Evolutionary conservation across 2,113 vertebrate species (phyloP).

Genomic region (Elgaria multicarinata): DNA sequence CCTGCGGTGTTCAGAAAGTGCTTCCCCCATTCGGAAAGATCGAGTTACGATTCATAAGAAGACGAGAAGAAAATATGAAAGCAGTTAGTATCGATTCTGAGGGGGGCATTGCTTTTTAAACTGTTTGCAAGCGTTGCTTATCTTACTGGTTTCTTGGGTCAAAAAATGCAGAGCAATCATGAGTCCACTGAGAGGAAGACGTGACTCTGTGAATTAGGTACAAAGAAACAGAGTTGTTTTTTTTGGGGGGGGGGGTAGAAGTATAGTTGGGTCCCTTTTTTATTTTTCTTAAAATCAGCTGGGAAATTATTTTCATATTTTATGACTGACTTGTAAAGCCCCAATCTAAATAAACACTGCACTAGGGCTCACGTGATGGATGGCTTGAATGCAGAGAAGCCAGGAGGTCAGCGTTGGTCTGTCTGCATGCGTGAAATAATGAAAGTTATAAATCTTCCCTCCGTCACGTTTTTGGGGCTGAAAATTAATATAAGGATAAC

Average conservation of each 20-base stretch:
- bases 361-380: neutral
- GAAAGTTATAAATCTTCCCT: conserved; percentile 1
- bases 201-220: conserved; percentile 1
- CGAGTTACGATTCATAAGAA: conserved; percentile 87
- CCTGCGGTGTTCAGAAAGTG: conserved; percentile 82
- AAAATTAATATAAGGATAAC: conserved; percentile 2
- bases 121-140: conserved; percentile 76
- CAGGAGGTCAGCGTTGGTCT: conserved; percentile 4
- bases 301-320: conserved; percentile 24
- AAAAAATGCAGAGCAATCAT: conserved; percentile 60
- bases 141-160: conserved; percentile 65
- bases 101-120: conserved; percentile 51
- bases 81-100: conserved; percentile 85
- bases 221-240: too few relatives aligned
- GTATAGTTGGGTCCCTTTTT: conserved; percentile 37
- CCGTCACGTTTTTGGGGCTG: neutral
- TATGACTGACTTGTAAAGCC: conserved; percentile 19
- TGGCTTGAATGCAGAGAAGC: conserved; percentile 19
- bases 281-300: conserved; percentile 24
- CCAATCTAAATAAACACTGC: conserved; percentile 11
- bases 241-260: too few relatives aligned
- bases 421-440: neutral
- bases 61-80: conserved; percentile 83
- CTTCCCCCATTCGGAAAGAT: conserved; percentile 77
- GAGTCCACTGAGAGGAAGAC: conserved; percentile 5